Percentiles rank a stretch among this genome's conserved stretches.
These are phyloP conservation scores for Netelia melanura DNA, from an alignment of 2,888 invertebrate species.

Conservation along the genomic window DNA sequence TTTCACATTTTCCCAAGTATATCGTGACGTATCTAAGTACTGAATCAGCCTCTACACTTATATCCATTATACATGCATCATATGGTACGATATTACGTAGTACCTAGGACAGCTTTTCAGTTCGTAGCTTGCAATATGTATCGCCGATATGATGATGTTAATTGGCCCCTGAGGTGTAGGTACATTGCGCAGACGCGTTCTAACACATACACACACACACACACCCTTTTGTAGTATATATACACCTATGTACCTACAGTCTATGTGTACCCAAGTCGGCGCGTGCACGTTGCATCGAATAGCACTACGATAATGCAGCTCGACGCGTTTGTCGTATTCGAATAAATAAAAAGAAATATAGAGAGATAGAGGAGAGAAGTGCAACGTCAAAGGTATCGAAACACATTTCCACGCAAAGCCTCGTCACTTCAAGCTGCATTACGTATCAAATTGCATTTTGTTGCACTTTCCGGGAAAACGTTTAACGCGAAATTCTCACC, in stretches of 20 bases:
- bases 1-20: no score
- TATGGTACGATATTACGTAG: background rate
- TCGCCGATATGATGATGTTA: slow-evolving; percentile 52
- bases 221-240: no score
- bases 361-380: no score
- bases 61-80: no score
- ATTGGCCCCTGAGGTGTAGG: slow-evolving; percentile 47
- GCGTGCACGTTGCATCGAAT: slow-evolving; percentile 21
- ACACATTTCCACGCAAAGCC: slow-evolving; percentile 34
- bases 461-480: background rate
- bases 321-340: slow-evolving; percentile 30
- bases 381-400: slow-evolving; percentile 3
- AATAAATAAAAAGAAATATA: slow-evolving; percentile 12
- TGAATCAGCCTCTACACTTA: no score
- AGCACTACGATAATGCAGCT: slow-evolving; percentile 8
- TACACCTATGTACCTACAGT: background rate
- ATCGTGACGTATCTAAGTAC: no score
- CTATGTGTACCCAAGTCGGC: background rate
- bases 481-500: background rate
- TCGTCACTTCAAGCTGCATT: slow-evolving; percentile 7
- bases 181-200: slow-evolving; percentile 26
- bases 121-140: slow-evolving; percentile 39
- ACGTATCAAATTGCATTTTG: background rate
- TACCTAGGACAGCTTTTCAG: background rate
- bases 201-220: background rate